Evolutionary conservation across 2,888 invertebrate genomes (phyloP).

Genomic region (Agonopterix subpropinquella): DNA sequence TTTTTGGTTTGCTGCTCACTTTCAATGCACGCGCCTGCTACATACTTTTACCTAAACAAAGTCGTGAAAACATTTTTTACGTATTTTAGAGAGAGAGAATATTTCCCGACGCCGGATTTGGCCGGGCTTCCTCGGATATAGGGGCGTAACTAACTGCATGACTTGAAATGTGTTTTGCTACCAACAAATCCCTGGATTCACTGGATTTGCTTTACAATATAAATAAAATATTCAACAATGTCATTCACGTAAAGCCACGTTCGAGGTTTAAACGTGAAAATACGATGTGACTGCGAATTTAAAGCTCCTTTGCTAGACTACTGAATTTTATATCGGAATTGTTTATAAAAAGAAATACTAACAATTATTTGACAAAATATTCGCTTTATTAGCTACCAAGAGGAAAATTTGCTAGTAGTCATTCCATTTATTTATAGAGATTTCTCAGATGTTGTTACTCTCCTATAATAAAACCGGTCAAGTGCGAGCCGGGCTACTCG

Average conservation of each 20-base stretch:
- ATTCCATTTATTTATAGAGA: neutral
- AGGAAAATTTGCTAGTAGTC: too few relatives aligned
- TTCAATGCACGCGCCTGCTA: too few relatives aligned
- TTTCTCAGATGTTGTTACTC: neutral
- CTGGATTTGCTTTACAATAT: conserved; percentile 32
- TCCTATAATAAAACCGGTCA: too few relatives aligned
- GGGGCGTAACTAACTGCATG: conserved; percentile 54
- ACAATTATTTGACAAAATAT: too few relatives aligned
- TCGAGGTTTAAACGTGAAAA: conserved; percentile 11
- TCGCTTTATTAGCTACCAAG: too few relatives aligned
- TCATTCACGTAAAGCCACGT: conserved; percentile 15
- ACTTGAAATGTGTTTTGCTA: conserved; percentile 53
- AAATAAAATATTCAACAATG: conserved; percentile 16
- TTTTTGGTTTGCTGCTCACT: too few relatives aligned
- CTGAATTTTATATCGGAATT: neutral
- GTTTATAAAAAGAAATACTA: neutral
- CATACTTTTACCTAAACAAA: neutral
- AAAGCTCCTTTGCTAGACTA: neutral
- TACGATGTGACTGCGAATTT: conserved; percentile 6
- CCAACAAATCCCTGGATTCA: conserved; percentile 47
- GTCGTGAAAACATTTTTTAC: conserved; percentile 20
- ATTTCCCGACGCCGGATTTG: conserved; percentile 42
- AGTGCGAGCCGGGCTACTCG: too few relatives aligned
- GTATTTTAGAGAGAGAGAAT: conserved; percentile 45
- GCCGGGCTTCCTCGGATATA: conserved; percentile 43